A percentile compares a stretch with the other conserved stretches of the same genome.
These are phyloP conservation scores for Thunnus albacares DNA, from an alignment of 2,797 vertebrate genomes.

Conservation along the genomic window DNA sequence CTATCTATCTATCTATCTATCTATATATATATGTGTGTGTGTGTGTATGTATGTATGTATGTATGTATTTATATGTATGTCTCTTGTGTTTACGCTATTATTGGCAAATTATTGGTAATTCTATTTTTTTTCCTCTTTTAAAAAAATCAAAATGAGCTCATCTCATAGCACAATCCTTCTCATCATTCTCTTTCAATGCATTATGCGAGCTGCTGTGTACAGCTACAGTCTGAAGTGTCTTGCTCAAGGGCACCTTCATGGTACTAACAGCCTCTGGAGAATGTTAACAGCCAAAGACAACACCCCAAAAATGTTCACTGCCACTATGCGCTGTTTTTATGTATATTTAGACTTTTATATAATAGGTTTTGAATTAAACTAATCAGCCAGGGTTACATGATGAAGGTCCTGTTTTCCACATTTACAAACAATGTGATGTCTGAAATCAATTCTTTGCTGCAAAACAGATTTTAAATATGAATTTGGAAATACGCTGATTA, in stretches of 20 bases:
- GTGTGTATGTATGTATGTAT: too few species aligned
- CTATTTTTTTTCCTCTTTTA: too few species aligned
- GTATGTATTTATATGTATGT: too few species aligned
- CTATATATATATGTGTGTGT: too few species aligned
- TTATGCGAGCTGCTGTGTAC: too few species aligned
- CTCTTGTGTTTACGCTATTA: too few species aligned
- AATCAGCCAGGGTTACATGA: background rate
- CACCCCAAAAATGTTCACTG: background rate
- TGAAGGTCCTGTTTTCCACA: background rate
- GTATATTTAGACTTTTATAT: slow-evolving; percentile 7
- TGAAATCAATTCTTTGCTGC: background rate
- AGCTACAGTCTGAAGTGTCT: slow-evolving; percentile 20
- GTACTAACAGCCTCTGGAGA: slow-evolving; percentile 7
- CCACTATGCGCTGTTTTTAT: background rate
- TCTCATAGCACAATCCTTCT: too few species aligned
- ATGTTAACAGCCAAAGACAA: slow-evolving; percentile 1
- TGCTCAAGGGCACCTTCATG: slow-evolving; percentile 30
- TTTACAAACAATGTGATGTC: background rate
- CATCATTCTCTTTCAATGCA: background rate
- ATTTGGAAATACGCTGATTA: slow-evolving; percentile 5
- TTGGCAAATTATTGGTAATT: background rate
- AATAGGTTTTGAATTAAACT: background rate
- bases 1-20: too few species aligned
- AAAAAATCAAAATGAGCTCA: too few species aligned
- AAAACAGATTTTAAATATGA: background rate